Conservation (phyloP, 1,140 invertebrate species). For the Triops cancriformis region DNA sequence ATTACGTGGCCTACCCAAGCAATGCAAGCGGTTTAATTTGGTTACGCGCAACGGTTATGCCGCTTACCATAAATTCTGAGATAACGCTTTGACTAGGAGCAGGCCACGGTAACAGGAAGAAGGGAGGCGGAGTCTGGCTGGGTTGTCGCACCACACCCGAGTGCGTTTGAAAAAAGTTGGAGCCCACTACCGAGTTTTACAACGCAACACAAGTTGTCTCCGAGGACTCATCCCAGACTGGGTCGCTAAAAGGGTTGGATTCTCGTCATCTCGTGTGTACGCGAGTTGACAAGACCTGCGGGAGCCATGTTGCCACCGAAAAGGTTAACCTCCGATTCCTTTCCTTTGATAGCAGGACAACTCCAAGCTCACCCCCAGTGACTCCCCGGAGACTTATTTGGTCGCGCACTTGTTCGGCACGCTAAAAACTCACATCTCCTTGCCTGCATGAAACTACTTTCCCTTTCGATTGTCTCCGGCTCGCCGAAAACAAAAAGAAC, state of each 20-base stretch:
- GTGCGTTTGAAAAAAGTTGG: too few species aligned
- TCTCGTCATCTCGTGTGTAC: conserved; percentile 1
- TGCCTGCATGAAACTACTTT: neutral
- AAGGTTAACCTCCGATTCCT: neutral
- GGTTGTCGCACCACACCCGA: too few species aligned
- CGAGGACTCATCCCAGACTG: neutral
- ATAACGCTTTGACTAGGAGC: too few species aligned
- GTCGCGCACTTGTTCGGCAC: too few species aligned
- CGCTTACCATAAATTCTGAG: too few species aligned
- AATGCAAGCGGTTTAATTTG: too few species aligned
- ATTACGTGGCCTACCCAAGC: too few species aligned
- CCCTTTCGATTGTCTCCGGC: neutral
- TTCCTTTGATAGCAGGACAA: neutral
- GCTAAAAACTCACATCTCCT: neutral
- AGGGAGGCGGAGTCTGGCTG: too few species aligned
- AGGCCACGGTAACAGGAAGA: too few species aligned
- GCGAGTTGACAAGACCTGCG: neutral
- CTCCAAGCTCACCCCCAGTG: neutral
- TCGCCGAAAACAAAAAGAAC: neutral
- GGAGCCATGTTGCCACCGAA: neutral
- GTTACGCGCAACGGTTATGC: too few species aligned
- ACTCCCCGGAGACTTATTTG: neutral
- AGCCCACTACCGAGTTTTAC: neutral
- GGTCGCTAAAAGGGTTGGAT: conserved; percentile 8
- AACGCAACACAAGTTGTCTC: neutral